Percentiles rank a stretch among this genome's conserved stretches.
Conservation (phyloP, 1,140 invertebrate species). For the Bombus picipes region DNA sequence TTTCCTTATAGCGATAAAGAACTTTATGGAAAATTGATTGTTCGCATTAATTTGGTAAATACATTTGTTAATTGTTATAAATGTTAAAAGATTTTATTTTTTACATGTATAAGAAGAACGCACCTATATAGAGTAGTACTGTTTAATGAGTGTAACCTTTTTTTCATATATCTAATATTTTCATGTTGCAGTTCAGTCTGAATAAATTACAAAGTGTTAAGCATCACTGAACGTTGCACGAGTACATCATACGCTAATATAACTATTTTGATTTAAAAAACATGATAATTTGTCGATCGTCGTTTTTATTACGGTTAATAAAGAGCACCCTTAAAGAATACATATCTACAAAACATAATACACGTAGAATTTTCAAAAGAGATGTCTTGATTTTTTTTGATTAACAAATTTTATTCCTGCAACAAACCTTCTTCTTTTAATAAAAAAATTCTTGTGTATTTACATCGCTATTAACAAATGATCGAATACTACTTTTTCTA, state of each 20-base stretch:
- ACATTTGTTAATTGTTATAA: conserved; percentile 46
- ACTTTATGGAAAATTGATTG: conserved; percentile 26
- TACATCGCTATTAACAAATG: conserved; percentile 23
- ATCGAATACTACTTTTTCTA: not conserved
- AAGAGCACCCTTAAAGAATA: conserved; percentile 19
- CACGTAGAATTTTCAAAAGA: not conserved
- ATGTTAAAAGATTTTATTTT: conserved; percentile 51
- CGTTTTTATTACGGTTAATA: conserved; percentile 1
- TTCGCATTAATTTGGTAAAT: conserved; percentile 12
- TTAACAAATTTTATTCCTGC: conserved; percentile 32
- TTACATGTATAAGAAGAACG: conserved; percentile 12
- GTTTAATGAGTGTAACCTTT: conserved; percentile 8
- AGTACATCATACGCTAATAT: not conserved
- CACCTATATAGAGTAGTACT: conserved; percentile 18
- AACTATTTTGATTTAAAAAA: conserved; percentile 4
- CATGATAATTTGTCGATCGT: not conserved
- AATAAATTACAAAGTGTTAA: conserved; percentile 20
- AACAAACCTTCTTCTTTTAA: not conserved
- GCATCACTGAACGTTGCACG: not conserved
- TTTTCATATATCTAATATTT: conserved; percentile 32
- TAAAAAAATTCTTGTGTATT: conserved; percentile 42
- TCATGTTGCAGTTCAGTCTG: not conserved
- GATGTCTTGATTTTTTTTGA: not conserved
- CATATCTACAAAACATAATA: conserved; percentile 4
- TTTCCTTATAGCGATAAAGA: not conserved